Evolutionary conservation across 2,113 vertebrate species (phyloP).

Genomic region (Lanius ludovicianus): DNA sequence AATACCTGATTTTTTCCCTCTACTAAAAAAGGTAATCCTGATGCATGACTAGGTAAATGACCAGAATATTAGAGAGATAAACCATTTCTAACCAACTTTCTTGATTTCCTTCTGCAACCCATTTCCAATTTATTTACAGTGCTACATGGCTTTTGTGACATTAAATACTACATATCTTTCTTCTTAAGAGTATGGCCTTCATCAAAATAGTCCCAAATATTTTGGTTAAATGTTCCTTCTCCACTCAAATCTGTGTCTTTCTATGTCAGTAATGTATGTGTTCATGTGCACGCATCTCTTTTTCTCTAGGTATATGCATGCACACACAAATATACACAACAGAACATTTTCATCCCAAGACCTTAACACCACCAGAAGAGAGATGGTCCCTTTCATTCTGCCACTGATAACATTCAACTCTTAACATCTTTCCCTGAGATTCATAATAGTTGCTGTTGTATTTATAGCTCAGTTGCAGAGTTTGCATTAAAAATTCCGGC

Average conservation of each 20-base stretch:
- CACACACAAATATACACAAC: background rate
- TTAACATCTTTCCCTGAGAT: background rate
- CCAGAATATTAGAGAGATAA: background rate
- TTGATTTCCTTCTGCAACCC: background rate
- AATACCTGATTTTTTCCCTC: background rate
- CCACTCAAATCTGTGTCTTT: background rate
- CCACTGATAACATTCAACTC: background rate
- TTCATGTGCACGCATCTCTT: rapidly evolving
- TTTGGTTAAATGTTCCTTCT: background rate
- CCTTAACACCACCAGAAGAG: background rate
- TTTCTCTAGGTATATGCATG: background rate
- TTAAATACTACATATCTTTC: background rate
- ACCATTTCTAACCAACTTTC: background rate
- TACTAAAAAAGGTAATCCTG: background rate
- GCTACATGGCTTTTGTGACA: background rate
- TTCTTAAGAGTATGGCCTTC: background rate
- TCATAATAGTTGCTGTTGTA: background rate
- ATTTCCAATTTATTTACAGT: background rate
- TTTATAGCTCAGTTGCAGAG: background rate
- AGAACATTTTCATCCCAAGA: background rate
- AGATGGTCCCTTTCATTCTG: background rate
- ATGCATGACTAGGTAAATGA: background rate
- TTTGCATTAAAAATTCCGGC: background rate
- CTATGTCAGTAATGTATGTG: background rate
- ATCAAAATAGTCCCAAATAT: background rate